Percentiles rank a stretch among this genome's conserved stretches.
These are phyloP conservation scores for Orycteropus afer DNA, from an alignment of 2,113 vertebrate genomes.

Conservation along the genomic window DNA sequence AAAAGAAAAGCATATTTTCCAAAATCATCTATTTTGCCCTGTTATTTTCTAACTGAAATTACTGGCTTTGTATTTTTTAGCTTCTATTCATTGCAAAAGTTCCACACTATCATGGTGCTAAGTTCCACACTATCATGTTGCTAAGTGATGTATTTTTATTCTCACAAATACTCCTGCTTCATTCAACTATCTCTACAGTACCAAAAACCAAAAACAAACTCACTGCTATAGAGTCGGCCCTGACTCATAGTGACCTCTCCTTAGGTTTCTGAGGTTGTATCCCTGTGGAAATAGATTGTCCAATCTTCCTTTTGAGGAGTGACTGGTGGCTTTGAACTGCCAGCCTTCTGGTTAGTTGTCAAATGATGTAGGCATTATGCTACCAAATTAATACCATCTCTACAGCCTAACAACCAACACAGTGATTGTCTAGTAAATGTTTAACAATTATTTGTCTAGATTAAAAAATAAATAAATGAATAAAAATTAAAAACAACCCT, in stretches of 20 bases:
- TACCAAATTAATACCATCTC: neutral
- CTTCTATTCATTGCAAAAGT: neutral
- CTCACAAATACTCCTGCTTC: neutral
- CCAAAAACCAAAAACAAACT: too few species aligned
- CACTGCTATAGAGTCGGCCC: too few species aligned
- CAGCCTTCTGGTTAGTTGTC: too few species aligned
- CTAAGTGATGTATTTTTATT: neutral
- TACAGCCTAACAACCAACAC: neutral
- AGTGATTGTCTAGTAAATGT: neutral
- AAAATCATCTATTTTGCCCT: neutral
- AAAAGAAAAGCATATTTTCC: neutral
- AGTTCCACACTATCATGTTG: neutral
- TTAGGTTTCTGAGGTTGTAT: too few species aligned
- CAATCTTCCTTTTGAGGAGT: too few species aligned
- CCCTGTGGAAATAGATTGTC: too few species aligned
- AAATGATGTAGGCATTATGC: too few species aligned
- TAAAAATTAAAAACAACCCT: neutral
- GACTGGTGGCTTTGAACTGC: too few species aligned
- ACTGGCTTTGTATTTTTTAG: neutral
- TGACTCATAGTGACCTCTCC: too few species aligned
- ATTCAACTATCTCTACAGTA: neutral
- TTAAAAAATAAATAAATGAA: too few species aligned
- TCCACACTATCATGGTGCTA: neutral
- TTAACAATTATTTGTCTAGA: neutral
- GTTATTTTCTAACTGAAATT: conserved; percentile 41